These are phyloP conservation scores for Anoura caudifer DNA, from an alignment of 2,113 vertebrate genomes.

Conservation along the genomic window DNA sequence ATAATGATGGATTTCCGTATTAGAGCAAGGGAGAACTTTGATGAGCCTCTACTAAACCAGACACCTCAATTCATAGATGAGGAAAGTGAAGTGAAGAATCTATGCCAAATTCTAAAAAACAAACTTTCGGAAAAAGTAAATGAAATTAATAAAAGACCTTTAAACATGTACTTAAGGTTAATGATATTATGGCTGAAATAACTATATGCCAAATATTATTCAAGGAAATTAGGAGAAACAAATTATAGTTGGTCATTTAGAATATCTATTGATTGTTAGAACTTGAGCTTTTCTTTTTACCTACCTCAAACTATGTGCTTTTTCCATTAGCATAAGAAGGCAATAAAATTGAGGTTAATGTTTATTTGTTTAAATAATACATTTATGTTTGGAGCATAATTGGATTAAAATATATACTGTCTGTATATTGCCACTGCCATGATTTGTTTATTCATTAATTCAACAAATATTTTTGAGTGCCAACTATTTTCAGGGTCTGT, in stretches of 20 bases:
- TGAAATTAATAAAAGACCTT: background rate
- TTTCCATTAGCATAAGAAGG: background rate
- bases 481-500: background rate
- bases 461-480: background rate
- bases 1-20: background rate
- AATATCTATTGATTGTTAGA: background rate
- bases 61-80: background rate
- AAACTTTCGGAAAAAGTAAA: background rate
- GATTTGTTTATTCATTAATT: background rate
- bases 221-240: background rate
- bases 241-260: background rate
- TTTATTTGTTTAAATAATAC: background rate
- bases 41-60: background rate
- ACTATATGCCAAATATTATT: background rate
- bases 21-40: background rate
- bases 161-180: background rate
- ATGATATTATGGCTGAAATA: background rate
- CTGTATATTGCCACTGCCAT: background rate
- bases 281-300: background rate
- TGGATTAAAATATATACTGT: background rate
- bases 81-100: background rate
- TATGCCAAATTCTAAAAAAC: background rate
- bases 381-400: background rate
- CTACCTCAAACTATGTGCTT: background rate
- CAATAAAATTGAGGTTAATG: background rate